phyloP scores from a whole-genome alignment of 2,113 vertebrate genomes.

The Ameiurus melas region DNA sequence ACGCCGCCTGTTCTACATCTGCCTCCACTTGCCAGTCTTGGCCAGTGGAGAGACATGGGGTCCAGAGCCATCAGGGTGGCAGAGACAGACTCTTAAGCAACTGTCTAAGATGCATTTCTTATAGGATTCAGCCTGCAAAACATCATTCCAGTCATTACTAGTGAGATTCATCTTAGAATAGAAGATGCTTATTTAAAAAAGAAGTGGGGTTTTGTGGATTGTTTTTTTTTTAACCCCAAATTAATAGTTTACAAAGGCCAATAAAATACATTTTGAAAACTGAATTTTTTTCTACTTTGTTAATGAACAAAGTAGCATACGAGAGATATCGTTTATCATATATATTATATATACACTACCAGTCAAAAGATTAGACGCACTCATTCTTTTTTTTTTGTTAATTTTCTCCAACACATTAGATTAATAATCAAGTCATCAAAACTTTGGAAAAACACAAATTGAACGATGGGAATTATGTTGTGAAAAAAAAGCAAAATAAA shows the following conservation, averaged over 20 bases:
- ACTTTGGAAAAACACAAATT: no score
- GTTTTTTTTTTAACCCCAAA: background rate
- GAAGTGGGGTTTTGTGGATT: background rate
- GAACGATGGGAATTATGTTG: no score
- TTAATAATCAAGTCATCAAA: no score
- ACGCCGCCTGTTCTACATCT: conserved; percentile 38
- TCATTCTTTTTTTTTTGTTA: no score
- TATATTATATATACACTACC: background rate
- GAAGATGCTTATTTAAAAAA: background rate
- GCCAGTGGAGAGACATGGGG: conserved; percentile 38
- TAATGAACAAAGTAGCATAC: background rate
- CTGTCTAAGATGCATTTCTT: conserved; percentile 43
- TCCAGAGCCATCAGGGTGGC: conserved; percentile 37
- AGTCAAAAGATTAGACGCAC: no score
- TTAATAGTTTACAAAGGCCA: background rate
- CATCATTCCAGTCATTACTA: background rate
- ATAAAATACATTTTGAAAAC: background rate
- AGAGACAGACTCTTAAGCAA: conserved; percentile 59
- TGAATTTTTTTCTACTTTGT: background rate
- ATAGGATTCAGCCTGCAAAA: conserved; percentile 41
- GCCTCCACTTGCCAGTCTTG: conserved; percentile 39
- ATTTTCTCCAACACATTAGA: no score
- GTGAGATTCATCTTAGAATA: background rate
- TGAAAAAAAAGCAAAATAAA: no score
- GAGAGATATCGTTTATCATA: background rate